phyloP scores from a whole-genome alignment of 1,140 invertebrate species.

The Micrasema longulum region DNA sequence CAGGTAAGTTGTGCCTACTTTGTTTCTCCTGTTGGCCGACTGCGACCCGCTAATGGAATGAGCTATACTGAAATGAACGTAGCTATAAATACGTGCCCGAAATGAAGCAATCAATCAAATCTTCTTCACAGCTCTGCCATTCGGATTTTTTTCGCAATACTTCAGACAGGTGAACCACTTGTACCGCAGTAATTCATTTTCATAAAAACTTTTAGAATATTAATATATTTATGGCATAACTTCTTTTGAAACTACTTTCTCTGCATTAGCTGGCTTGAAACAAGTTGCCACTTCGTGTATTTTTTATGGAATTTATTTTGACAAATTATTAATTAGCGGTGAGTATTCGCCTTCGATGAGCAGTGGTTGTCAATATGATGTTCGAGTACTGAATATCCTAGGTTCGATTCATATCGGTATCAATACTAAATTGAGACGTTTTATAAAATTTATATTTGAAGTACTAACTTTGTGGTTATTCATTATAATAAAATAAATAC shows the following conservation, averaged over 20 bases:
- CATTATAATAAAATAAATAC: no score
- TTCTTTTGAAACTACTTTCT: slow-evolving; percentile 52
- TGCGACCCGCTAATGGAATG: neutral
- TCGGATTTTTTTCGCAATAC: slow-evolving; percentile 27
- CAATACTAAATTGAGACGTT: no score
- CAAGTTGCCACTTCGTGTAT: no score
- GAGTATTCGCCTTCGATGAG: no score
- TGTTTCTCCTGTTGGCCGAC: no score
- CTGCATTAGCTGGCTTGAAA: slow-evolving; percentile 12
- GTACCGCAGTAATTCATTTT: slow-evolving; percentile 10
- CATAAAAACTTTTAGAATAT: slow-evolving; percentile 29
- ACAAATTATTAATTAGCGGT: neutral
- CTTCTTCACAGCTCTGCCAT: slow-evolving; percentile 22
- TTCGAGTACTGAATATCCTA: no score
- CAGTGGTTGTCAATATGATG: no score
- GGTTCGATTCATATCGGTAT: no score
- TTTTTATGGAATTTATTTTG: neutral
- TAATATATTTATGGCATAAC: slow-evolving; percentile 50
- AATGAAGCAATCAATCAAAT: slow-evolving; percentile 31
- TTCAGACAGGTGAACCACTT: slow-evolving; percentile 49
- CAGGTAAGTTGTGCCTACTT: no score
- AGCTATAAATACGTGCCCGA: slow-evolving; percentile 5
- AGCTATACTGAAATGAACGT: slow-evolving; percentile 1
- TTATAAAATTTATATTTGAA: no score
- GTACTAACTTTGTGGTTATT: no score